phyloP scores from a whole-genome alignment of 2,888 invertebrate genomes.

The Drosophila paucipuncta region DNA sequence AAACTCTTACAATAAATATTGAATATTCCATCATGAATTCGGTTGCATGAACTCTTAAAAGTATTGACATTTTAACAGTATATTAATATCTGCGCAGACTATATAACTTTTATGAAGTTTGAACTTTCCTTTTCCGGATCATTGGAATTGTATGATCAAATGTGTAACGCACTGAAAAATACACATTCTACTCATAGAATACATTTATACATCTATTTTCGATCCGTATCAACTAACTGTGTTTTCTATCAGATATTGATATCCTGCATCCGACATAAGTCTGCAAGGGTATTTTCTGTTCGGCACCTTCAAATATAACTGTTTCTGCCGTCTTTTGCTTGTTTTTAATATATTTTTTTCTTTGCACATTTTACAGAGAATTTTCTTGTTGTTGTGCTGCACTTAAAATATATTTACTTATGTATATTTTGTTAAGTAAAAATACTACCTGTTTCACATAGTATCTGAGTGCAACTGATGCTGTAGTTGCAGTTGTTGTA shows the following conservation, averaged over 20 bases:
- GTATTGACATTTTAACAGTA: not conserved
- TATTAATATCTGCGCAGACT: not conserved
- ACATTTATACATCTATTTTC: not conserved
- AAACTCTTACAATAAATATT: not conserved
- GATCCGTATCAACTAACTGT: not conserved
- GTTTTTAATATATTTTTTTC: constrained; percentile 7
- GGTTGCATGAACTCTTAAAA: not conserved
- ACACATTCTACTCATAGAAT: not conserved
- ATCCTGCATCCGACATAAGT: not conserved
- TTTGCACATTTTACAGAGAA: constrained; percentile 34
- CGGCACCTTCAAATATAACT: not conserved
- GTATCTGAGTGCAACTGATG: constrained; percentile 15
- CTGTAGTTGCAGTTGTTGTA: constrained; percentile 39
- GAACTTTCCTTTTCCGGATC: not conserved
- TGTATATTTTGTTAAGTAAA: constrained; percentile 52
- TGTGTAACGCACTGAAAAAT: not conserved
- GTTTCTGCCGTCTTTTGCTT: constrained; percentile 1
- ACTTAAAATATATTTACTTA: constrained; percentile 73
- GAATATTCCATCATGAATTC: not conserved
- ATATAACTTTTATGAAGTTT: not conserved
- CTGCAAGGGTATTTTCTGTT: constrained; percentile 8
- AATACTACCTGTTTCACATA: constrained; percentile 53
- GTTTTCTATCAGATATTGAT: not conserved
- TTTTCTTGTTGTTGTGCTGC: constrained; percentile 34
- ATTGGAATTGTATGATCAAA: not conserved